phyloP scores from a whole-genome alignment of 53 echinoderm and acorn worm species.

The Antedon mediterranea region DNA sequence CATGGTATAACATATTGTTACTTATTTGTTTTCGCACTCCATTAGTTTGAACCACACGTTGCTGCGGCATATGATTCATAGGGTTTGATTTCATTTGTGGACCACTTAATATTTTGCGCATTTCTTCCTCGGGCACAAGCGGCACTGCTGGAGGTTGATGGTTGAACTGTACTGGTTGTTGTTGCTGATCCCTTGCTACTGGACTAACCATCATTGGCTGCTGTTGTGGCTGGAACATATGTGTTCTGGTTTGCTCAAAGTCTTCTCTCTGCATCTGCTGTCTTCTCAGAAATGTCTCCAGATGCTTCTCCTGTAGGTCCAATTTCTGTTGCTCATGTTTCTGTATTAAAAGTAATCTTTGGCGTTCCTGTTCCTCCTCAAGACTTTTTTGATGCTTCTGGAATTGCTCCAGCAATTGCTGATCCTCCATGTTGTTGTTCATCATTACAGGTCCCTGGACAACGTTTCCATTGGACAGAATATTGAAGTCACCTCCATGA shows the following conservation, averaged over 20 bases:
- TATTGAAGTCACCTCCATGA: conserved; percentile 5
- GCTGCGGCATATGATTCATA: not conserved
- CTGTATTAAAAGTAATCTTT: conserved; percentile 56
- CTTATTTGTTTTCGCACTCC: not conserved
- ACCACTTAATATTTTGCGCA: not conserved
- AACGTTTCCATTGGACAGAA: conserved; percentile 18
- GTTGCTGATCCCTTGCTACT: not conserved
- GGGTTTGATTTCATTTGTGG: not conserved
- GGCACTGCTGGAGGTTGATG: not conserved
- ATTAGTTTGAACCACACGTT: not conserved
- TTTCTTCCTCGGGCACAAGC: not conserved
- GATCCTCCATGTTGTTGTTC: conserved; percentile 50
- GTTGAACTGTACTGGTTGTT: not conserved
- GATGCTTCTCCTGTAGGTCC: conserved; percentile 37
- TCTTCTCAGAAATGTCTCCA: conserved; percentile 25
- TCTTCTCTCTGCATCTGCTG: conserved; percentile 20
- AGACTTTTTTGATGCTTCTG: conserved; percentile 39
- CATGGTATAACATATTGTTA: not conserved
- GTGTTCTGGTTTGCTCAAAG: not conserved
- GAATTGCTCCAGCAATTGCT: conserved; percentile 52
- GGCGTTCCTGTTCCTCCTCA: conserved; percentile 40
- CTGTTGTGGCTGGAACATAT: not conserved
- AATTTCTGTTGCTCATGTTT: conserved; percentile 44
- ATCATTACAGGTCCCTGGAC: conserved; percentile 44
- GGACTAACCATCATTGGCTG: not conserved